These are phyloP conservation scores for Somateria mollissima DNA, from an alignment of 2,797 vertebrate species.

Conservation along the genomic window DNA sequence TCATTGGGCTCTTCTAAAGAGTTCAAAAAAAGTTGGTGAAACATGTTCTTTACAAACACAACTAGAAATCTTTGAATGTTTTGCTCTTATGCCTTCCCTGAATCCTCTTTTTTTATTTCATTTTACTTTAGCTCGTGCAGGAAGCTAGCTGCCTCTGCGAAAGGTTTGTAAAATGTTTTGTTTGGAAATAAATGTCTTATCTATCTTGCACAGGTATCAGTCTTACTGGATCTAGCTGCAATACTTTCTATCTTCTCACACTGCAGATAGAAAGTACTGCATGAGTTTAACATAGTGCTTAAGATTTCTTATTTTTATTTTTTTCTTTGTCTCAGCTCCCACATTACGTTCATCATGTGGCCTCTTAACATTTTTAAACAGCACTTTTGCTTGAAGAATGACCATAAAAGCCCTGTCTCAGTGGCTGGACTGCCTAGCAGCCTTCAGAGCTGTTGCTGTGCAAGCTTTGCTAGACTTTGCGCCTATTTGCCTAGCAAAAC, in stretches of 20 bases:
- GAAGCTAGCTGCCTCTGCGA: background rate
- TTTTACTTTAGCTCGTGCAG: background rate
- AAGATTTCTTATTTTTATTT: background rate
- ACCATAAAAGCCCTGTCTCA: background rate
- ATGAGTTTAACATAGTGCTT: background rate
- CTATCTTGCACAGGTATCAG: background rate
- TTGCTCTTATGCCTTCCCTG: background rate
- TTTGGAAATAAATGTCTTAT: background rate
- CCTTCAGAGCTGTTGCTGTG: background rate
- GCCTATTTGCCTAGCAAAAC: background rate
- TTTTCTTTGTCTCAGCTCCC: background rate
- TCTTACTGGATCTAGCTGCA: background rate
- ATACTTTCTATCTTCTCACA: background rate
- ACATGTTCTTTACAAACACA: background rate
- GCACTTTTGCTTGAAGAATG: background rate
- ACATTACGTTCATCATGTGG: background rate
- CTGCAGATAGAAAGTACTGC: background rate
- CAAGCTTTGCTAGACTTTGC: background rate
- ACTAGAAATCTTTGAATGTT: background rate
- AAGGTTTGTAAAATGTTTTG: background rate
- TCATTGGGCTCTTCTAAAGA: background rate
- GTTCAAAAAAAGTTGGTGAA: background rate
- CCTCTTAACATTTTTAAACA: background rate
- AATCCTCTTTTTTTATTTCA: background rate
- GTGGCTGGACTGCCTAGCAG: background rate